A percentile compares a stretch with the other conserved stretches of the same genome.
phyloP scores from a whole-genome alignment of 2,113 vertebrate species.

The Phaethon lepturus region DNA sequence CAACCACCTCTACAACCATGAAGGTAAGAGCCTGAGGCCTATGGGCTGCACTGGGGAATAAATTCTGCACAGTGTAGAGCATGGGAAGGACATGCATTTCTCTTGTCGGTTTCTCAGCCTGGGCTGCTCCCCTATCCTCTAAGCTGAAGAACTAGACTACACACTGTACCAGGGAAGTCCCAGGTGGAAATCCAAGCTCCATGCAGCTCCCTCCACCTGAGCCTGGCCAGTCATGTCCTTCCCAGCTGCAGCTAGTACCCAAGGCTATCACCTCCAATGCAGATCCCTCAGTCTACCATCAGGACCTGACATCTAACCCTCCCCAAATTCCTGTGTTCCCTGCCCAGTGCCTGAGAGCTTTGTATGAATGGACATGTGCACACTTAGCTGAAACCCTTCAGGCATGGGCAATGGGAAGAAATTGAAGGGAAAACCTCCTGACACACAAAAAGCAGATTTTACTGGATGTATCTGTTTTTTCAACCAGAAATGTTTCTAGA shows the following conservation, averaged over 20 bases:
- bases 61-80: not conserved
- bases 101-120: not conserved
- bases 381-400: not conserved
- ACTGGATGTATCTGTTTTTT: not conserved
- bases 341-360: not conserved
- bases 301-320: not conserved
- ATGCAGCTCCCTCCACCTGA: not conserved
- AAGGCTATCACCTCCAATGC: not conserved
- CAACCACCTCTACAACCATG: constrained; percentile 92
- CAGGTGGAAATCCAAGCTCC: not conserved
- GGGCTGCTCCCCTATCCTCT: not conserved
- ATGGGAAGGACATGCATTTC: too few relatives aligned
- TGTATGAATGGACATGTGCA: not conserved
- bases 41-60: not conserved
- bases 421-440: not conserved
- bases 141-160: not conserved
- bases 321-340: not conserved
- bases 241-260: not conserved
- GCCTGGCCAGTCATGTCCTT: not conserved
- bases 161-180: not conserved
- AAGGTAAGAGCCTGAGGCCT: constrained; percentile 81
- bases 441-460: not conserved
- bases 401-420: not conserved
- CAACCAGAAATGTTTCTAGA: not conserved
- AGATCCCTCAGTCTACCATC: not conserved